Conservation (phyloP, 2,888 invertebrate species). For the Halictus quadricinctus region DNA sequence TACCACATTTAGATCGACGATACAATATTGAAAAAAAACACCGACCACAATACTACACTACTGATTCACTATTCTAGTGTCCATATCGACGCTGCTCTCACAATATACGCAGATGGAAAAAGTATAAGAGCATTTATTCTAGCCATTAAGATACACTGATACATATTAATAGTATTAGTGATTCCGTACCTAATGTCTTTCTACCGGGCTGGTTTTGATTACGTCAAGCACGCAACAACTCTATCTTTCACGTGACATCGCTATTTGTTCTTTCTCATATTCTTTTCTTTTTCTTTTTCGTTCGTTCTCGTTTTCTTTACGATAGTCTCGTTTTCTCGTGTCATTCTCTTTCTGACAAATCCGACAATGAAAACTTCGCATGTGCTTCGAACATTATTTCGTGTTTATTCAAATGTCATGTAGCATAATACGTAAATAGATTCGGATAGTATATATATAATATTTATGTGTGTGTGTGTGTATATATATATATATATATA, state of each 20-base stretch:
- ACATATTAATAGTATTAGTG: constrained; percentile 81
- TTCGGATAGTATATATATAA: constrained; percentile 27
- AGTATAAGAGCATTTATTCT: constrained; percentile 81
- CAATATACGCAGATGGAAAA: constrained; percentile 79
- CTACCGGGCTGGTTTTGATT: constrained; percentile 82
- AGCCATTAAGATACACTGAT: constrained; percentile 81
- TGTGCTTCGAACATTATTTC: constrained; percentile 57
- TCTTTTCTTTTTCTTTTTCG: constrained; percentile 18
- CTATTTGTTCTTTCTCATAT: constrained; percentile 33
- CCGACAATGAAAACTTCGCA: constrained; percentile 63
- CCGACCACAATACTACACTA: constrained; percentile 82
- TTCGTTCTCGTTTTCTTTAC: constrained; percentile 27
- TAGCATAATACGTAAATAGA: constrained; percentile 43
- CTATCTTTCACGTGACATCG: constrained; percentile 59
- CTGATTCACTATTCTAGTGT: constrained; percentile 81
- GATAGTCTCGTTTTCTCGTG: constrained; percentile 25
- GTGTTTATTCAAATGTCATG: constrained; percentile 58
- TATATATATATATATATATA: not conserved
- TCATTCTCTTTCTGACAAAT: constrained; percentile 41
- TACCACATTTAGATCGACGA: constrained; percentile 81
- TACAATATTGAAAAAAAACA: constrained; percentile 81
- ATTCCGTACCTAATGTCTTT: constrained; percentile 81
- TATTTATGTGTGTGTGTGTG: constrained; percentile 15
- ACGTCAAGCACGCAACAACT: constrained; percentile 79
- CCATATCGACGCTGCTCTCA: constrained; percentile 79